These are phyloP conservation scores for Acrobasis repandana DNA, from an alignment of 2,888 invertebrate species.

Conservation along the genomic window DNA sequence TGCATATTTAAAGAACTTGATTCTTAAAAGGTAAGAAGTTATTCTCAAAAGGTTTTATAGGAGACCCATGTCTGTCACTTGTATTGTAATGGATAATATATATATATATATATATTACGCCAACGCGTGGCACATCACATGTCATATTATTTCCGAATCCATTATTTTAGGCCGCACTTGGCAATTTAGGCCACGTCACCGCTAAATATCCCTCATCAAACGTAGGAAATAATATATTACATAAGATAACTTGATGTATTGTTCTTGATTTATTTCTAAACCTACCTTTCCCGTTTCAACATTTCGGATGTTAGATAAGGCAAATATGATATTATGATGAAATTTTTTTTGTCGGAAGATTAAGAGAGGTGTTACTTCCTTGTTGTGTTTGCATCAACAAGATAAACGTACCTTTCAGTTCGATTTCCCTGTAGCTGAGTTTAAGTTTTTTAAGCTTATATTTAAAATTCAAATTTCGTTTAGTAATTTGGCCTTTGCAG, in stretches of 20 bases:
- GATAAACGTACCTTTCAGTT: too few species aligned
- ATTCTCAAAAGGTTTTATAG: neutral
- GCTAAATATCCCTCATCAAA: constrained; percentile 19
- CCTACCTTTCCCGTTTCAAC: neutral
- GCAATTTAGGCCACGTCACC: constrained; percentile 17
- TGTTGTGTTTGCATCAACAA: too few species aligned
- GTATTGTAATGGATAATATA: too few species aligned
- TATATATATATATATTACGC: neutral
- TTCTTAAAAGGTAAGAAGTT: neutral
- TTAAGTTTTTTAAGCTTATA: too few species aligned
- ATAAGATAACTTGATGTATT: neutral
- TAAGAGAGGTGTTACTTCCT: neutral
- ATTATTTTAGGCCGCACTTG: constrained; percentile 7
- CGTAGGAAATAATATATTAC: constrained; percentile 6
- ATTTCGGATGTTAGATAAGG: too few species aligned
- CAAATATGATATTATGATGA: neutral
- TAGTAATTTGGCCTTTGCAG: too few species aligned
- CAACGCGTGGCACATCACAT: constrained; percentile 6
- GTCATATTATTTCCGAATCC: constrained; percentile 13
- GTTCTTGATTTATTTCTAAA: constrained; percentile 5
- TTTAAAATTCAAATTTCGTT: too few species aligned
- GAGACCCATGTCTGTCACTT: neutral
- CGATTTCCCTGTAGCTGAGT: too few species aligned
- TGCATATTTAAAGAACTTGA: too few species aligned
- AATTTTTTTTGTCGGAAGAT: neutral